Evolutionary conservation across 2,797 vertebrate genomes (phyloP), one percentile per base, ranked within the genome.

Genomic region (Liparis tanakae): DNA sequence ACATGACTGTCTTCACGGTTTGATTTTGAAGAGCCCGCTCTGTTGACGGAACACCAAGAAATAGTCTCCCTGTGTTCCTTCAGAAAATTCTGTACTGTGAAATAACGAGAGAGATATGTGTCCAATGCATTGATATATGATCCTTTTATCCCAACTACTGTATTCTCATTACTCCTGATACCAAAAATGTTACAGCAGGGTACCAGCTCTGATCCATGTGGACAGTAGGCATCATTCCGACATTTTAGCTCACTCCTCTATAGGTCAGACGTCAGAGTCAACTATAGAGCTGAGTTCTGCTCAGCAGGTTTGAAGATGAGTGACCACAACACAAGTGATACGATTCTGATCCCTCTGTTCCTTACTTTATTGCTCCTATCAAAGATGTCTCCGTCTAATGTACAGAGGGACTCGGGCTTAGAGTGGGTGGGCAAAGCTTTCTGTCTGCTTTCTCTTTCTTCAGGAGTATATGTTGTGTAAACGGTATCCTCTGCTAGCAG

Each of bases 101-200:
- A 78, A 74, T 76, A 72, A 85, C 67, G 60, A 85, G 56, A 54
- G 44, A 36, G 60, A 65, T 68, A 54, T 72, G 59, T 79, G 61
- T 67, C 10, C 48, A 5, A 22, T 34, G 66, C n/a, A 44, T 50
- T 67, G 20, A 67, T 59, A 25, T 48, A 78, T 63, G 30, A 41
- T 57, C 22, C 37, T 59, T 83, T 80, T 63, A 78, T 79, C 54
- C 43, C 55, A 22, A 61, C 50, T 48, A 33, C 73, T 62, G 30
- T 17, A 6, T 15, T 18, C 62, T 85, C 62, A 73, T 68, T 75
- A 72, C 68, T 74, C 46, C 71, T 62, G 43, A 46, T 64, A 13
- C 39, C 39, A 41, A 13, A 41, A 61, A 41, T 22, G 9, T 20
- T 20, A 68, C 30, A 15, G 34, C 48, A 10, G 43, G 54, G 56